These are phyloP conservation scores for Apotomis turbidana DNA, from an alignment of 2,888 invertebrate genomes.

Conservation along the genomic window DNA sequence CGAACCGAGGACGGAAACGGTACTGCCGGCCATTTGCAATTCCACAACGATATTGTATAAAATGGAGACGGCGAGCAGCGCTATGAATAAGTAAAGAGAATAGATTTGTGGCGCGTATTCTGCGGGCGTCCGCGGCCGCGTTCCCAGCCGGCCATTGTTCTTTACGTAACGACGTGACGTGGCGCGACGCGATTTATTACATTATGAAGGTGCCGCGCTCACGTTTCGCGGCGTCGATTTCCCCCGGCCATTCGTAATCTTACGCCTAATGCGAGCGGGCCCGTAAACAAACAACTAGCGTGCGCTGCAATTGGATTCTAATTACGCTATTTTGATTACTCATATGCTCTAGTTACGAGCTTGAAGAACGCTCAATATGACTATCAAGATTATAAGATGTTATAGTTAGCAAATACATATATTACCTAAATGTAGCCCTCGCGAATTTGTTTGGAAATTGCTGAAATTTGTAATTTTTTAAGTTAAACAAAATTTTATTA, in stretches of 20 bases:
- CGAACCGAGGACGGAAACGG: constrained; percentile 69
- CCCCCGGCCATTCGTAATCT: constrained; percentile 67
- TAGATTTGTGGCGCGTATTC: constrained; percentile 62
- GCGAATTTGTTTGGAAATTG: too few relatives aligned
- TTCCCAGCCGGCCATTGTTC: constrained; percentile 78
- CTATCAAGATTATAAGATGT: neutral
- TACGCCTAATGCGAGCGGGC: constrained; percentile 45
- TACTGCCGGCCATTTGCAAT: constrained; percentile 70
- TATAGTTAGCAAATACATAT: too few relatives aligned
- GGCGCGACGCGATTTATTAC: constrained; percentile 56
- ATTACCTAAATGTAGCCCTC: too few relatives aligned
- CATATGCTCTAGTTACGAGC: constrained; percentile 14
- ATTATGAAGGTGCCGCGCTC: constrained; percentile 64
- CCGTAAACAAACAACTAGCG: constrained; percentile 28
- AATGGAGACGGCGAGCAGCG: constrained; percentile 59
- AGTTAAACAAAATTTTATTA: too few relatives aligned
- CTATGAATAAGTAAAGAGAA: constrained; percentile 70
- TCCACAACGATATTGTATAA: constrained; percentile 70
- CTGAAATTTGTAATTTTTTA: too few relatives aligned
- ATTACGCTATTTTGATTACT: constrained; percentile 39
- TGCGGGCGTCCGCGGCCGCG: constrained; percentile 67
- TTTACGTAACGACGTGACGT: constrained; percentile 74
- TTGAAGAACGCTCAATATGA: neutral
- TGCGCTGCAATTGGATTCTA: constrained; percentile 39
- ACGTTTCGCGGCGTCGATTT: constrained; percentile 69